Conservation (phyloP, 2,888 invertebrate genomes). For the Lissonota sp. region DNA sequence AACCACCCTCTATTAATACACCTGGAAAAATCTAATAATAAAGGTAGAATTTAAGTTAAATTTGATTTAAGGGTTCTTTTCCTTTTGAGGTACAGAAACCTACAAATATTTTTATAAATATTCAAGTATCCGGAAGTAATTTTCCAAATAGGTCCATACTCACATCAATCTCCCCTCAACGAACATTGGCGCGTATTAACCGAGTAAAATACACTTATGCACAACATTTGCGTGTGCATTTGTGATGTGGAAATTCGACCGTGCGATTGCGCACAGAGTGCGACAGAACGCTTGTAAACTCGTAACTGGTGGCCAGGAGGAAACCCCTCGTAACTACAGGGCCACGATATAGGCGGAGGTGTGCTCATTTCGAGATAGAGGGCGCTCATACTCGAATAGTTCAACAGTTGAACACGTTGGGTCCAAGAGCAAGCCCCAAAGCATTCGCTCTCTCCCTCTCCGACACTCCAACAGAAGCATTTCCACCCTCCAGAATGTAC, state of each 20-base stretch:
- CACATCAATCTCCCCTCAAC: too few species aligned
- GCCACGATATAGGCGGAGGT: too few species aligned
- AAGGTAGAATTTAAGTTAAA: too few species aligned
- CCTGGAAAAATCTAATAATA: too few species aligned
- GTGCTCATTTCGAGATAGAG: conserved; percentile 2
- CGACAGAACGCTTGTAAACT: conserved; percentile 21
- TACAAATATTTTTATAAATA: too few species aligned
- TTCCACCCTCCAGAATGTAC: not conserved
- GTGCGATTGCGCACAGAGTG: not conserved
- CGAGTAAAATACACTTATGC: conserved; percentile 19
- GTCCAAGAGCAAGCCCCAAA: conserved; percentile 1
- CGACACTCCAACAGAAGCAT: not conserved
- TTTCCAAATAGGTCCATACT: too few species aligned
- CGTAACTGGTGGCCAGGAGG: conserved; percentile 7
- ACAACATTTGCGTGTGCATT: conserved; percentile 37
- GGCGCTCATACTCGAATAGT: conserved; percentile 31
- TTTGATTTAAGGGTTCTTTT: too few species aligned
- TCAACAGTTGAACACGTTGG: conserved; percentile 33
- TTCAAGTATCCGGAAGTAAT: too few species aligned
- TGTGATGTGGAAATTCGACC: not conserved
- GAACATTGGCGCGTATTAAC: conserved; percentile 16
- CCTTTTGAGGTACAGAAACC: too few species aligned
- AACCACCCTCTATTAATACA: too few species aligned
- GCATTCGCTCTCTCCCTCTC: conserved; percentile 8
- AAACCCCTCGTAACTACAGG: conserved; percentile 8